These are phyloP conservation scores for Nasalis larvatus DNA, from an alignment of 2,113 vertebrate species.

Conservation along the genomic window DNA sequence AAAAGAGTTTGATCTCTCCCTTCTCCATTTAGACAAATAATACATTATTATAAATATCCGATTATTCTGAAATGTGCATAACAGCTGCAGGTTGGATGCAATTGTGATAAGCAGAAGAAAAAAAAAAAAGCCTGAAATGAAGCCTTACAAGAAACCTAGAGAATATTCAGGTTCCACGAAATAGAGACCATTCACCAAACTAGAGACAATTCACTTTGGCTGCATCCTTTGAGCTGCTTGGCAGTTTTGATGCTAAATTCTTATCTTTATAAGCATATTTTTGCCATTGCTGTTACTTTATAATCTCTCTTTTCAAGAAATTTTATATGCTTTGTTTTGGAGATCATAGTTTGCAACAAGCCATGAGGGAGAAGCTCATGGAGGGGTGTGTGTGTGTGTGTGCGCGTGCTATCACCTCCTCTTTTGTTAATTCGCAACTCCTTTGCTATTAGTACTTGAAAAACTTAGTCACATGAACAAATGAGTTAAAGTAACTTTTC, in stretches of 20 bases:
- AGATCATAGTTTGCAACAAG: neutral
- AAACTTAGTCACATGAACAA: neutral
- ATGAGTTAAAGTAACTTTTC: constrained; percentile 20
- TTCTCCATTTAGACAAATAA: constrained; percentile 23
- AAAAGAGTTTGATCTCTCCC: neutral
- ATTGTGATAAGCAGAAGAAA: neutral
- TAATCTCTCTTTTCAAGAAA: neutral
- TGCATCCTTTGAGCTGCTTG: neutral
- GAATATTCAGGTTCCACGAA: neutral
- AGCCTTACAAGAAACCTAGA: neutral
- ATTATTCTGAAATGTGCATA: constrained; percentile 23
- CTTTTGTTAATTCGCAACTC: constrained; percentile 17
- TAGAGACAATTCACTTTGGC: neutral
- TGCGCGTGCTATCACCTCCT: neutral
- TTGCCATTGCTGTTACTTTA: neutral
- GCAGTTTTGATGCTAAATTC: constrained; percentile 36
- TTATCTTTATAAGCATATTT: neutral
- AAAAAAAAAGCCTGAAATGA: neutral
- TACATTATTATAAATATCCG: constrained; percentile 13
- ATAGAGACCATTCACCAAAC: neutral
- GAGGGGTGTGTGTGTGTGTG: neutral
- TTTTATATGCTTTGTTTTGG: neutral
- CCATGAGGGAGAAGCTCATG: neutral
- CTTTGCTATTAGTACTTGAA: constrained; percentile 17
- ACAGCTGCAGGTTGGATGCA: constrained; percentile 36